These are phyloP conservation scores for Trematocara variabile DNA, from an alignment of 2,113 vertebrate species.

Conservation along the genomic window DNA sequence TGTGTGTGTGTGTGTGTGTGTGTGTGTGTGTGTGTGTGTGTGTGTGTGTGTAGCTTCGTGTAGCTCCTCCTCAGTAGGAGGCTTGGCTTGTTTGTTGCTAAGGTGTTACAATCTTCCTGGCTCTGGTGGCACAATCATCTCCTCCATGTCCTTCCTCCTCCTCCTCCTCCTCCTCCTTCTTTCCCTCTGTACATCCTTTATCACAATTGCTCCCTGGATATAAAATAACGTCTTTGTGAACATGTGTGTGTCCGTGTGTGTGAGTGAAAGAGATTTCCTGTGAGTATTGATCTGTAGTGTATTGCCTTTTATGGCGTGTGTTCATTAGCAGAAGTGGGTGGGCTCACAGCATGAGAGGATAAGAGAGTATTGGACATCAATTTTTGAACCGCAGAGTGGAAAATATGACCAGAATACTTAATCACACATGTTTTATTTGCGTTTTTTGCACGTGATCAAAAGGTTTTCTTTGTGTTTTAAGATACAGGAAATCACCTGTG, in stretches of 20 bases:
- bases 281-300: slow-evolving; percentile 52
- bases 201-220: slow-evolving; percentile 6
- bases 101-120: slow-evolving; percentile 74
- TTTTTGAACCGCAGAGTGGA: not conserved
- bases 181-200: not conserved
- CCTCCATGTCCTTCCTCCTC: slow-evolving; percentile 34
- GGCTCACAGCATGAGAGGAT: slow-evolving; percentile 10
- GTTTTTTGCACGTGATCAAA: not conserved
- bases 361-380: slow-evolving; percentile 21
- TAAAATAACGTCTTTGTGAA: slow-evolving; percentile 9
- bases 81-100: slow-evolving; percentile 77
- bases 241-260: not conserved
- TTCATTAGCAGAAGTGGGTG: slow-evolving; percentile 51
- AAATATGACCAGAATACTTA: not conserved
- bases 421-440: not conserved
- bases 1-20: too few species aligned
- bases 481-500: not conserved
- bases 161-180: not conserved
- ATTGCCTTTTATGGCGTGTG: slow-evolving; percentile 26
- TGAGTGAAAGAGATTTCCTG: slow-evolving; percentile 28
- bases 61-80: slow-evolving; percentile 59
- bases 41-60: too few species aligned
- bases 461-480: not conserved
- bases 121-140: slow-evolving; percentile 56
- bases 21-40: too few species aligned